These are phyloP conservation scores for Pogonognathellus flavescens DNA, from an alignment of 1,140 invertebrate genomes.

Conservation along the genomic window DNA sequence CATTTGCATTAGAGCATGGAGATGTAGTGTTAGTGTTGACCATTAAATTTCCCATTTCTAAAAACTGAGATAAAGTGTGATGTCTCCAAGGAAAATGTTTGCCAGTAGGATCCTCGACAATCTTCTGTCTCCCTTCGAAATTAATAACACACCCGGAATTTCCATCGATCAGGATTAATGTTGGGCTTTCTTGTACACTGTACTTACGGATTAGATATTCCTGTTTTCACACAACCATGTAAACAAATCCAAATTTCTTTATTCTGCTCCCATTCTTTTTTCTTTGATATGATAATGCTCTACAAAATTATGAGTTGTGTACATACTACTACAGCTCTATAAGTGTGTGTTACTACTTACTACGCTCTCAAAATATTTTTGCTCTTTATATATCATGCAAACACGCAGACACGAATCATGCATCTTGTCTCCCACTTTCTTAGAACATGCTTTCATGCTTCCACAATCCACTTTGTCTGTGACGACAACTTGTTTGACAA, in stretches of 20 bases:
- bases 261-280: neutral
- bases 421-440: neutral
- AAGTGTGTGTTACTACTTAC: neutral
- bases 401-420: neutral
- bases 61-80: conserved; percentile 74
- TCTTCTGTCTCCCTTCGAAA: conserved; percentile 78
- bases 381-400: no score
- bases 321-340: neutral
- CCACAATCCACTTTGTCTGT: conserved; percentile 6
- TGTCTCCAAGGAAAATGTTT: conserved; percentile 81
- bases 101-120: conserved; percentile 78
- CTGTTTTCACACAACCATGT: conserved; percentile 71
- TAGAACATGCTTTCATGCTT: neutral
- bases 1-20: conserved; percentile 70
- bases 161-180: conserved; percentile 80
- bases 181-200: conserved; percentile 81
- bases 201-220: conserved; percentile 79
- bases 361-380: neutral
- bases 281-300: neutral
- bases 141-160: conserved; percentile 75
- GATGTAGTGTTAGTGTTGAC: conserved; percentile 73
- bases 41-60: conserved; percentile 77
- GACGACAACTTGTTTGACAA: conserved; percentile 40
- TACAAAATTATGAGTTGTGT: neutral
- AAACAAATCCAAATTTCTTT: neutral